Base-by-base conservation (phyloP, 2,113 vertebrate species). In the Illadopsis cleaveri region DNA sequence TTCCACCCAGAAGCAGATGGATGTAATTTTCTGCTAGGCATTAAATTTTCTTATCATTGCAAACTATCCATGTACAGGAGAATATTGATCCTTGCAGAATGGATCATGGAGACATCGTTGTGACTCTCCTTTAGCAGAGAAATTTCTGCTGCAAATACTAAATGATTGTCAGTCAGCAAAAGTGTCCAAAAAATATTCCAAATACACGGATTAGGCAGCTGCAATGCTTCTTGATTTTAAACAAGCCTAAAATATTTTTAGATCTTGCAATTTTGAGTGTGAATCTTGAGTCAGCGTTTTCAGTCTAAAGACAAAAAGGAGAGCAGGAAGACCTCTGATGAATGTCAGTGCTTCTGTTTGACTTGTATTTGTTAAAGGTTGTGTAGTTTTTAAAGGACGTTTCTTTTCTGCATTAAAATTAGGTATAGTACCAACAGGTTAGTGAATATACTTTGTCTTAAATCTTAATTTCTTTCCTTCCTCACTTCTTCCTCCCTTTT, bases 241-340 rank as follows among this genome's bases (percentile, higher is more conserved):
- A 62, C 71, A 70, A 33, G 70, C 54, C 86, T 73, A 25, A 88
- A 85, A 58, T 80, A 94, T 86, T 76, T 95, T 88, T 88, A 80
- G 44, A 37, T 38, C 72, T 80, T 91, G 40, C 20, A 50, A 13
- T 91, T 96, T 88, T 90, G 33, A 38, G 31, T 82, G 17, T 9
- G 30, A 82, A 15, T 88, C 48, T 94, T 80, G 61, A 89, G 65
- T 95, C 89, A 92, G 69, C 77, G 68, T 53, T 68, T 78, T 44
- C 11, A 3, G 11, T 64, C 10, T 76, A 68, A 62, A 66, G 45
- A 33, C 22, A 40, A 56, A 86, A 89, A 91, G 18, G 45, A 84
- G 76, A 30, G 45, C 58, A 77, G 79, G 50, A 79, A 73, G 66
- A 62, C 31, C 62, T 82, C 31, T 85, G 35, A 20, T 73, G 70